A percentile compares a stretch with the other conserved stretches of the same genome.
phyloP scores from a whole-genome alignment of 2,113 vertebrate species.

The Pangasianodon gigas region DNA sequence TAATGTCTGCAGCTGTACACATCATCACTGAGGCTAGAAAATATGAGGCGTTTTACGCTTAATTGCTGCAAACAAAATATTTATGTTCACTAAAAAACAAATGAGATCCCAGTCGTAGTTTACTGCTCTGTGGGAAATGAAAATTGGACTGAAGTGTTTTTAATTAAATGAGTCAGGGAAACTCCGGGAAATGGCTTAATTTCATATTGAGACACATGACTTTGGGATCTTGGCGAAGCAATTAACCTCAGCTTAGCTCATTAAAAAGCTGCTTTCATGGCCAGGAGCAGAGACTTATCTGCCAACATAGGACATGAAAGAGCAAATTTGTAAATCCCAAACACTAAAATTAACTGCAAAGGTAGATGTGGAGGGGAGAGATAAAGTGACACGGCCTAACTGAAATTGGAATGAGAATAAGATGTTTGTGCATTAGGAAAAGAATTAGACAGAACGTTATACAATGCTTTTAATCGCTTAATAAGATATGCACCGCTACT shows the following conservation, averaged over 20 bases:
- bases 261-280: constrained; percentile 80
- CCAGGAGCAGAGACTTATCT: constrained; percentile 73
- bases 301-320: constrained; percentile 77
- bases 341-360: constrained; percentile 93
- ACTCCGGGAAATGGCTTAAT: constrained; percentile 76
- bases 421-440: constrained; percentile 25
- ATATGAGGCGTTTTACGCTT: neutral
- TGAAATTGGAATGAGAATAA: constrained; percentile 55
- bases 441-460: constrained; percentile 28
- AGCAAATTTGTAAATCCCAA: constrained; percentile 74
- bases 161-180: constrained; percentile 75
- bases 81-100: constrained; percentile 26
- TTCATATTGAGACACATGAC: constrained; percentile 77
- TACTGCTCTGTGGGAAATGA: constrained; percentile 56
- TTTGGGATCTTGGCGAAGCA: constrained; percentile 75
- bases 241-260: constrained; percentile 80
- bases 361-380: constrained; percentile 71
- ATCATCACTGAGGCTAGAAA: constrained; percentile 15
- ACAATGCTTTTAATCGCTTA: neutral
- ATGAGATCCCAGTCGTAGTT: constrained; percentile 30
- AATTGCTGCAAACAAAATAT: constrained; percentile 46
- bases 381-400: constrained; percentile 69
- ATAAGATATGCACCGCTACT: neutral
- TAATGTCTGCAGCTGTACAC: constrained; percentile 14
- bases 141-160: constrained; percentile 79